Evolutionary conservation across 2,797 vertebrate genomes (phyloP).

Genomic region (Bradypodion ventrale): DNA sequence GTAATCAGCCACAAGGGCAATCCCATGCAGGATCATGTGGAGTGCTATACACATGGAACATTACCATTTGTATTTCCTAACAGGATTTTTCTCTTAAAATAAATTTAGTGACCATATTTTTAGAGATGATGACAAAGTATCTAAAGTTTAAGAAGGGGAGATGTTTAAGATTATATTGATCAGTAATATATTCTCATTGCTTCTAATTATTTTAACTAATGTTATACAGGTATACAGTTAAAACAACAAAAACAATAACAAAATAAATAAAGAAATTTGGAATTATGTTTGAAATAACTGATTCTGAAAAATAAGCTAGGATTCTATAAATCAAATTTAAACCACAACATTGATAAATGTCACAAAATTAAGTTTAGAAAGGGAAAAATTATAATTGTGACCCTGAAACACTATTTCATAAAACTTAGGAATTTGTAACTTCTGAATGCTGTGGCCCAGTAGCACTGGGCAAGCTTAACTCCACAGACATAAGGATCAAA

Average conservation of each 20-base stretch:
- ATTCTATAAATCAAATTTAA: neutral
- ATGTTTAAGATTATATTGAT: neutral
- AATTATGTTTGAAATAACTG: constrained; percentile 7
- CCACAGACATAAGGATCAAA: neutral
- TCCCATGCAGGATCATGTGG: too few species aligned
- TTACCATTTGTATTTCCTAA: too few species aligned
- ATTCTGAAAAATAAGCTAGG: neutral
- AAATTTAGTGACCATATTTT: too few species aligned
- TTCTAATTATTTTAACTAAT: neutral
- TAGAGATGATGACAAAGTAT: neutral
- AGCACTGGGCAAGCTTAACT: neutral
- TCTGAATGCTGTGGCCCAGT: neutral
- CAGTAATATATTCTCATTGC: neutral
- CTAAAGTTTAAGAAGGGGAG: neutral
- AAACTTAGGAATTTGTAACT: neutral
- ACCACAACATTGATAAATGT: neutral
- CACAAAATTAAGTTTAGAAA: neutral
- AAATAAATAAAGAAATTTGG: neutral
- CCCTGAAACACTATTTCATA: neutral
- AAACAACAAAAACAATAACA: neutral
- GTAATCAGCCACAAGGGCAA: too few species aligned
- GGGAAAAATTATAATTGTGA: neutral
- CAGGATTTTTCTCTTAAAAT: too few species aligned
- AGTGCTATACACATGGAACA: too few species aligned
- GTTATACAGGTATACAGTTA: neutral